A percentile compares a stretch with the other conserved stretches of the same genome.
These are phyloP conservation scores for Pongo abelii DNA, from an alignment of 2,113 vertebrate species.

Conservation along the genomic window DNA sequence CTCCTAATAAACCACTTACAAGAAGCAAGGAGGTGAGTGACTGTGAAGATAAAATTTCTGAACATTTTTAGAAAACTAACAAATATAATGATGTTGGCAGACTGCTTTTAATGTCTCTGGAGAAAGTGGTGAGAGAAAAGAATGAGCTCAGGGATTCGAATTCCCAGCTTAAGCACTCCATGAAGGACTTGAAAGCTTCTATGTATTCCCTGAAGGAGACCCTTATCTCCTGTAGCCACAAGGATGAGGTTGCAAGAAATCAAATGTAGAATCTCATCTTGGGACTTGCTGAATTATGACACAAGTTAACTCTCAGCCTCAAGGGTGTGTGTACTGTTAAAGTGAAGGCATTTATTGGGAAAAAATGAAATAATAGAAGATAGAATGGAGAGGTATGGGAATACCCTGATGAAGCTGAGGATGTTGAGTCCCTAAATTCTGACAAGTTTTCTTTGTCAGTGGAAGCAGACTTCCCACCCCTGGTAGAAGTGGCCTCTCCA, in stretches of 20 bases:
- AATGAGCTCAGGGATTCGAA: neutral
- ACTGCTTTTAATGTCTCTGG: neutral
- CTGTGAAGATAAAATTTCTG: neutral
- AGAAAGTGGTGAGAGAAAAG: neutral
- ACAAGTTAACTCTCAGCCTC: neutral
- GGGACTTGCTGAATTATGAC: neutral
- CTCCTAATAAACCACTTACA: neutral
- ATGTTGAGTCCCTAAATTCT: neutral
- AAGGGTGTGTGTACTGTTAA: neutral
- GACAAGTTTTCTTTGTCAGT: neutral
- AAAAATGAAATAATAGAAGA: neutral
- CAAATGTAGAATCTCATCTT: neutral
- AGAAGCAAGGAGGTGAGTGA: neutral
- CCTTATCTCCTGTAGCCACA: neutral
- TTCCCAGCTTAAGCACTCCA: neutral
- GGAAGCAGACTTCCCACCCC: neutral
- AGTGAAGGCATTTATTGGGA: neutral
- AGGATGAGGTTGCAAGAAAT: neutral
- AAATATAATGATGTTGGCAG: neutral
- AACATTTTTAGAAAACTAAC: neutral
- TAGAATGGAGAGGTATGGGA: neutral
- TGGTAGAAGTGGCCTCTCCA: neutral
- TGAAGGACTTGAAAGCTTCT: neutral
- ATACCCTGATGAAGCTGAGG: neutral
- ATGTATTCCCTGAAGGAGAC: neutral